These are phyloP conservation scores for Myanophis thanlyinensis DNA, from an alignment of 2,113 vertebrate species.

Conservation along the genomic window DNA sequence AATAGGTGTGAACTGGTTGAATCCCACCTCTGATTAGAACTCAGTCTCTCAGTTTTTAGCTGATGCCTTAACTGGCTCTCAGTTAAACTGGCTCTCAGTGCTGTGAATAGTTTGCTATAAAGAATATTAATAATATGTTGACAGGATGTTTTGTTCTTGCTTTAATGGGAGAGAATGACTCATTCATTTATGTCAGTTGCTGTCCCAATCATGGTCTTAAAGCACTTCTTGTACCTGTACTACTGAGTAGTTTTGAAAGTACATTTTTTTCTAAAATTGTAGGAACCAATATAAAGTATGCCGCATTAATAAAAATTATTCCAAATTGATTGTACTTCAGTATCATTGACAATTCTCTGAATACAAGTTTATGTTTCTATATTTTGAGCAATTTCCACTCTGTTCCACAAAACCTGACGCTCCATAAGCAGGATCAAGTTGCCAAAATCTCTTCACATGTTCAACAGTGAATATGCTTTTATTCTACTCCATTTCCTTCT, in stretches of 20 bases:
- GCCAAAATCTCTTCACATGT: background rate
- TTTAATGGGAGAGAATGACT: conserved; percentile 12
- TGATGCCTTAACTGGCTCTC: background rate
- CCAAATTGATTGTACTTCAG: background rate
- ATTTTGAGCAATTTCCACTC: background rate
- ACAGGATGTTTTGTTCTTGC: conserved; percentile 19
- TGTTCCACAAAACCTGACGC: background rate
- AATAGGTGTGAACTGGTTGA: too few species aligned
- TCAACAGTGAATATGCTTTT: background rate
- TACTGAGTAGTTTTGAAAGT: background rate
- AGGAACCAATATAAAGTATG: background rate
- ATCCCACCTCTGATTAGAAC: too few species aligned
- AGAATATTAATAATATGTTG: background rate
- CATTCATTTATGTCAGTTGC: conserved; percentile 6
- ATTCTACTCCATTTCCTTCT: background rate
- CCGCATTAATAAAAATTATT: background rate
- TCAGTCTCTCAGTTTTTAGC: background rate
- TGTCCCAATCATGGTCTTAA: background rate
- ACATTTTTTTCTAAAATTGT: background rate
- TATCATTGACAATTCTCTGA: too few species aligned
- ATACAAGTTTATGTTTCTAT: background rate
- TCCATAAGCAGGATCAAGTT: background rate
- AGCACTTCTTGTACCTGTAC: background rate
- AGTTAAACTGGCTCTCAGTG: background rate
- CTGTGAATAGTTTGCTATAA: background rate